Evolutionary conservation across 2,888 invertebrate species (phyloP).

Genomic region (Diarsia dahlii): DNA sequence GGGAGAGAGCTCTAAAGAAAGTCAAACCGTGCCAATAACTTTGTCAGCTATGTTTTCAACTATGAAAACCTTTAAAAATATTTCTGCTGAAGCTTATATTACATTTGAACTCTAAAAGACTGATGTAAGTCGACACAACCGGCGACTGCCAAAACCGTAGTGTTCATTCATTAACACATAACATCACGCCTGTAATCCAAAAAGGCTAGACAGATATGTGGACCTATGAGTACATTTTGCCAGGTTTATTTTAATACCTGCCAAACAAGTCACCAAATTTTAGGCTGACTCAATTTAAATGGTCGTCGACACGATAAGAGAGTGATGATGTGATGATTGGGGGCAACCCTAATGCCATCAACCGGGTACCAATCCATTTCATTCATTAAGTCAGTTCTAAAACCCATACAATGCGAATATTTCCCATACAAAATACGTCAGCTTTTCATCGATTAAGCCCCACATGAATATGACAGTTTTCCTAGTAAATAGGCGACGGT

Average conservation of each 20-base stretch:
- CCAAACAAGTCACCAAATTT: too few relatives aligned
- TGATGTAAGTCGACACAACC: background rate
- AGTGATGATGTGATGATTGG: too few relatives aligned
- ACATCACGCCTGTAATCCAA: too few relatives aligned
- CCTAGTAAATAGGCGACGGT: slow-evolving; percentile 39
- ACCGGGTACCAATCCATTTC: background rate
- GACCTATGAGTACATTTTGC: too few relatives aligned
- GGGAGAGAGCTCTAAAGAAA: background rate
- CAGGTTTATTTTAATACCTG: too few relatives aligned
- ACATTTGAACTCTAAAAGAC: background rate
- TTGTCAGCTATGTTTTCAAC: background rate
- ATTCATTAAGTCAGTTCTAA: background rate
- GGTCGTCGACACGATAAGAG: too few relatives aligned
- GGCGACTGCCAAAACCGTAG: background rate
- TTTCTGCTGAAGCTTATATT: background rate
- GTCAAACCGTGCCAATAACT: background rate
- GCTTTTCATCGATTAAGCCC: slow-evolving; percentile 4
- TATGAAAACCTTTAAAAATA: background rate
- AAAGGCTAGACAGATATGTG: too few relatives aligned
- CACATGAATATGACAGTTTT: slow-evolving; percentile 11
- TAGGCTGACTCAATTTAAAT: too few relatives aligned
- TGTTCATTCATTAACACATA: background rate
- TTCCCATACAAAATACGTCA: background rate
- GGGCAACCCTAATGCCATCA: too few relatives aligned
- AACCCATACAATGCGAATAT: background rate